These are phyloP conservation scores for Azemiops feae DNA, from an alignment of 2,113 vertebrate genomes.

Conservation along the genomic window DNA sequence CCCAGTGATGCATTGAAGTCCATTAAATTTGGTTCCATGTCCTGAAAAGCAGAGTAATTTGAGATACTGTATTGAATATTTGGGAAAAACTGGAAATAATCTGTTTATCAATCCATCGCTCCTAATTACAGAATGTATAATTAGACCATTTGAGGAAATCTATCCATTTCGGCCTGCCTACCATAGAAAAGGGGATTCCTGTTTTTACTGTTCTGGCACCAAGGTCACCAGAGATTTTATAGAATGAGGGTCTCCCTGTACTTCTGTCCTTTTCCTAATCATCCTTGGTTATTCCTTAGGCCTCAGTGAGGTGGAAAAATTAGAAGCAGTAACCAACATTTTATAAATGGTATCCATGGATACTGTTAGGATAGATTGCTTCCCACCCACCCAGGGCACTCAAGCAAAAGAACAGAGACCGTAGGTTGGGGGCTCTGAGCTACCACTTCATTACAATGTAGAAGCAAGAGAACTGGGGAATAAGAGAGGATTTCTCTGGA, in stretches of 20 bases:
- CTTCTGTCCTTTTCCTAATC: neutral
- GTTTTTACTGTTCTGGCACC: neutral
- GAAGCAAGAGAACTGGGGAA: neutral
- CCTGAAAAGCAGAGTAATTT: too few species aligned
- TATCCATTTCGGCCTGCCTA: neutral
- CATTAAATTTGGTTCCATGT: neutral
- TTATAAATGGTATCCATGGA: conserved; percentile 31
- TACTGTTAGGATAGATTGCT: conserved; percentile 23
- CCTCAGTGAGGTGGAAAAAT: neutral
- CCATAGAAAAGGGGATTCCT: neutral
- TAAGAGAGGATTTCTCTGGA: neutral
- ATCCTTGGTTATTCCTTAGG: neutral
- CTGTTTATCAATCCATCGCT: neutral
- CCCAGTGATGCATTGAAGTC: neutral
- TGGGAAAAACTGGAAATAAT: neutral
- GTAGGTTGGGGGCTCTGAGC: conserved; percentile 3
- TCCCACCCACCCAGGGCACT: conserved; percentile 6
- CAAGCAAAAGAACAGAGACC: conserved; percentile 12
- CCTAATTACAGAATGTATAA: neutral
- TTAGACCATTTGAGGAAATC: neutral
- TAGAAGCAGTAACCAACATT: neutral
- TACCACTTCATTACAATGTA: neutral
- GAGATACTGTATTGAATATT: neutral
- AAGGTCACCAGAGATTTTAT: neutral
- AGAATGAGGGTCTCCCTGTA: neutral